Evolutionary conservation across 2,113 vertebrate genomes (phyloP), one percentile per base, ranked within the genome.

Genomic region (Noturus placidus): DNA sequence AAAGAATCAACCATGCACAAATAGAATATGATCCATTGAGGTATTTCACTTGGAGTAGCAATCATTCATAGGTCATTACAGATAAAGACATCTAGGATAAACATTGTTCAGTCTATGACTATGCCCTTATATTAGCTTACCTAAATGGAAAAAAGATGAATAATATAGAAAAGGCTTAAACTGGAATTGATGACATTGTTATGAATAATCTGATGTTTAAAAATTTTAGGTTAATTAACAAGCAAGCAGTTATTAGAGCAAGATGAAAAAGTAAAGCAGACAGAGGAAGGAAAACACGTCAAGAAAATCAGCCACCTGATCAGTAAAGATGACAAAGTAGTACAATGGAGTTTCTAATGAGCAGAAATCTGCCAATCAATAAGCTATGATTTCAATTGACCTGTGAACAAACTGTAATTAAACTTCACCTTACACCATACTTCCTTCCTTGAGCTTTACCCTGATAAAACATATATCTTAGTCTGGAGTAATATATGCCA

Each of bases 311-410:
- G 15, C 52, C 13, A 33, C 52, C 77, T 56, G 8, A 56, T 57
- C 30, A 80, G 77, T 80, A 20, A 80, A 80, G n/a, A 57, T 57
- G 30, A 80, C n/a, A 57, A 57, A 57, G 54, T 22, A 80, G 52
- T 30, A 57, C n/a, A 80, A 22, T 80, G 52, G 52, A 80, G 77
- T 22, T 80, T 80, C 30, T 57, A 80, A 80, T 80, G 54, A 57
- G 19, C 78, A 33, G 17, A 56, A 35, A 57, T 80, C 52, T 80
- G 54, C 57, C 78, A 57, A 80, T 80, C 50, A 80, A 80, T 80
- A 56, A 33, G 27, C 7, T 80, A 30, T 80, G 77, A 20, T 80
- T 57, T 80, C 19, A 57, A 80, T 17, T 80, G 78, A 80, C 54
- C 78, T 80, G 78, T 57, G 30, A 57, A 57, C 35, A 8, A 57